phyloP scores from a whole-genome alignment of 2,888 invertebrate genomes.

The Drosophila demipolita region DNA sequence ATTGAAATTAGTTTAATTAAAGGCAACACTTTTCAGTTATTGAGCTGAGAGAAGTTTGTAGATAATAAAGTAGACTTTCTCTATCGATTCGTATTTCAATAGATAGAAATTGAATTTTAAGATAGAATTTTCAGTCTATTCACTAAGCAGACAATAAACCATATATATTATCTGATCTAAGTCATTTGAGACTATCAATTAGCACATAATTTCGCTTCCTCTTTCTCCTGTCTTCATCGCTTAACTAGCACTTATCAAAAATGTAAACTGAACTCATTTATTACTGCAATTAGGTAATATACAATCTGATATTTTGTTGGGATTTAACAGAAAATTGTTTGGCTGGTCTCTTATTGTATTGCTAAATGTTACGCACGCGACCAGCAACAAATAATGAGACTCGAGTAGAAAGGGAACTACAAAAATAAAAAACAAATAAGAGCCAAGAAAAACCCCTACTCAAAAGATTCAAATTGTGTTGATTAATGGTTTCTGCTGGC shows the following conservation, averaged over 20 bases:
- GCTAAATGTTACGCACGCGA: slow-evolving; percentile 54
- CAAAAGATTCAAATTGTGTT: slow-evolving; percentile 38
- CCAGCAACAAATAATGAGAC: slow-evolving; percentile 37
- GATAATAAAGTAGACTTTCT: no score
- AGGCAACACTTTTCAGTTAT: no score
- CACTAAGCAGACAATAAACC: background rate
- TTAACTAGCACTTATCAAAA: slow-evolving; percentile 39
- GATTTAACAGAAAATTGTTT: slow-evolving; percentile 48
- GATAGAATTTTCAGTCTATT: no score
- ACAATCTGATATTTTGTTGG: slow-evolving; percentile 35
- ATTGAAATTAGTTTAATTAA: no score
- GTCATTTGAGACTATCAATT: slow-evolving; percentile 27
- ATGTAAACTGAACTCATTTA: slow-evolving; percentile 71
- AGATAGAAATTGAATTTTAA: no score
- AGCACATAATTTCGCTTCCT: slow-evolving; percentile 24
- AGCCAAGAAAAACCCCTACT: background rate
- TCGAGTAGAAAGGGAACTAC: background rate
- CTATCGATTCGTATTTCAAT: no score
- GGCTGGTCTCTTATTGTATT: slow-evolving; percentile 20
- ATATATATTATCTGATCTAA: background rate
- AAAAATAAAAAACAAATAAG: background rate
- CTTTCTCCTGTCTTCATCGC: background rate
- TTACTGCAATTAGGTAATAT: slow-evolving; percentile 70
- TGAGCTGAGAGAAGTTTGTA: no score
- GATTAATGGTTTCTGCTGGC: slow-evolving; percentile 72